phyloP scores from a whole-genome alignment of 2,888 invertebrate species.

The Nephrotoma flavescens region DNA sequence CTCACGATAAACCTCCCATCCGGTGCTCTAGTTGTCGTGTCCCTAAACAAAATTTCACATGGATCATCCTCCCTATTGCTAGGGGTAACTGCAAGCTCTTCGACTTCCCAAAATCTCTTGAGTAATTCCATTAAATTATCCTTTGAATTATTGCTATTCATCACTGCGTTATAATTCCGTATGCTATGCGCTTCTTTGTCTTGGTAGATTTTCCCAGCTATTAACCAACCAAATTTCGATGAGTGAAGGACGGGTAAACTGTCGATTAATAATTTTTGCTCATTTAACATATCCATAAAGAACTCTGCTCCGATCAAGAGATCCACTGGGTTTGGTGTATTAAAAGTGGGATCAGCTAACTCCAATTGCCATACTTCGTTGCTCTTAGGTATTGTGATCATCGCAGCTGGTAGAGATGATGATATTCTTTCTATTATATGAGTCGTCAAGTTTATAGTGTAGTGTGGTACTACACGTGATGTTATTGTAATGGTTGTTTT shows the following conservation, averaged over 20 bases:
- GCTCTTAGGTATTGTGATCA: no score
- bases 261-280: no score
- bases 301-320: background rate
- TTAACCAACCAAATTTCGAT: background rate
- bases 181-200: background rate
- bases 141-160: background rate
- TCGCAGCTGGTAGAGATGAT: background rate
- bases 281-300: background rate
- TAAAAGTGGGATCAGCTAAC: background rate
- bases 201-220: background rate
- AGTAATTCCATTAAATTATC: background rate
- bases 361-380: no score
- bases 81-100: background rate
- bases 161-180: background rate
- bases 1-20: background rate
- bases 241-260: background rate
- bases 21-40: background rate
- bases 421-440: background rate
- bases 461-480: background rate
- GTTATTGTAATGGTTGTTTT: no score
- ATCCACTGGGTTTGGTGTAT: background rate
- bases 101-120: background rate
- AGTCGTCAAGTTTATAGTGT: background rate
- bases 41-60: no score
- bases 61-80: no score